Conservation (phyloP, 2,888 invertebrate genomes). For the Yponomeuta cagnagella region DNA sequence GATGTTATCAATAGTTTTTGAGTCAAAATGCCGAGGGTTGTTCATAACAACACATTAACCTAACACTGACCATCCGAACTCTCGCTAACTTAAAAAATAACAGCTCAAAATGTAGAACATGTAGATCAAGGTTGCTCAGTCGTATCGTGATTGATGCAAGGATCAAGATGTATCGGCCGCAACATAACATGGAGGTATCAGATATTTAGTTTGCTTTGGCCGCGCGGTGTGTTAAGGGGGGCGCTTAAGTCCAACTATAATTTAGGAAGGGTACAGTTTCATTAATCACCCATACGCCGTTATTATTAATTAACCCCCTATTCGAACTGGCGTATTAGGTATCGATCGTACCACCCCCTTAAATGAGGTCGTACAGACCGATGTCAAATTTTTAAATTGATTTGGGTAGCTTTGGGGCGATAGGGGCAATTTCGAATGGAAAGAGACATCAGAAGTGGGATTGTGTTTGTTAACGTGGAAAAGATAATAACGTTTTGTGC, state of each 20-base stretch:
- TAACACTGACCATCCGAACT: no score
- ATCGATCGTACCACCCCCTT: constrained; percentile 48
- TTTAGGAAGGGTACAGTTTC: constrained; percentile 76
- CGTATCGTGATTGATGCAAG: constrained; percentile 24
- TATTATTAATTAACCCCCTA: constrained; percentile 75
- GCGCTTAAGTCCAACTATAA: constrained; percentile 76
- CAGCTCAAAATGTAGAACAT: no score
- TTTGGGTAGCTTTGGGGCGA: background rate
- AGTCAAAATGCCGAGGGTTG: no score
- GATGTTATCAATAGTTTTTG: no score
- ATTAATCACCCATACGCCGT: constrained; percentile 76
- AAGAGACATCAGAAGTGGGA: no score
- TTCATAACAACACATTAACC: no score
- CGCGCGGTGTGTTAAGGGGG: constrained; percentile 48
- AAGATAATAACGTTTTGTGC: no score
- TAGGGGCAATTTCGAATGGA: background rate
- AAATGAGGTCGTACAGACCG: constrained; percentile 25
- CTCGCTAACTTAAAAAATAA: no score
- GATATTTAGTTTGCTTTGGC: constrained; percentile 76
- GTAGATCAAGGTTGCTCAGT: no score
- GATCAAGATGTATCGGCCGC: constrained; percentile 38
- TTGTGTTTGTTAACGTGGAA: no score
- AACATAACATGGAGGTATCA: constrained; percentile 68
- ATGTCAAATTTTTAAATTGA: constrained; percentile 48
- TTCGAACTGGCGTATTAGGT: constrained; percentile 67